Conservation (phyloP, 2,888 invertebrate species). For the Odontocolon sp. region DNA sequence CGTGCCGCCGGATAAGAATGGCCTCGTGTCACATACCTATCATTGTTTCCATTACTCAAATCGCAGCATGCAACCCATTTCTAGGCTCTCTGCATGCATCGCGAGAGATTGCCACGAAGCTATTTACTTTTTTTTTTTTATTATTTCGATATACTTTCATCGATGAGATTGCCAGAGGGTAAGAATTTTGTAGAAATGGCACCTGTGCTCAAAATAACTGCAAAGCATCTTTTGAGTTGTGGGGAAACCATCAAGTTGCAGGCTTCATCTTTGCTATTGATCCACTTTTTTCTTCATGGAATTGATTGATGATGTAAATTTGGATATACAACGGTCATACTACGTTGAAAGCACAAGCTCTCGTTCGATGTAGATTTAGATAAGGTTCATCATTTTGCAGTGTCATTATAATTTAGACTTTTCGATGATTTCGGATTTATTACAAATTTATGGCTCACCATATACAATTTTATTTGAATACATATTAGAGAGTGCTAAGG, state of each 20-base stretch:
- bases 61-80: constrained; percentile 58
- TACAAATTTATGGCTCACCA: too few relatives aligned
- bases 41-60: constrained; percentile 79
- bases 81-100: constrained; percentile 40
- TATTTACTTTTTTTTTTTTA: constrained; percentile 3
- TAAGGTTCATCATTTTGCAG: too few relatives aligned
- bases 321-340: not conserved
- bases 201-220: not conserved
- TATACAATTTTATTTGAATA: too few relatives aligned
- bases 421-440: too few relatives aligned
- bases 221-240: not conserved
- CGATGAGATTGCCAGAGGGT: not conserved
- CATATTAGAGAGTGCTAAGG: too few relatives aligned
- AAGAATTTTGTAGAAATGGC: not conserved
- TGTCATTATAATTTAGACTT: too few relatives aligned
- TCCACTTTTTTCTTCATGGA: not conserved
- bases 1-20: constrained; percentile 73
- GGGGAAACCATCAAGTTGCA: too few relatives aligned
- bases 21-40: constrained; percentile 77
- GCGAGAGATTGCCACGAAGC: constrained; percentile 23
- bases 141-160: not conserved
- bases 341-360: too few relatives aligned
- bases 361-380: too few relatives aligned
- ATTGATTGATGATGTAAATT: not conserved
- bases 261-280: too few relatives aligned